These are phyloP conservation scores for Flexamia atlantica DNA, from an alignment of 2,888 invertebrate species.

Conservation along the genomic window DNA sequence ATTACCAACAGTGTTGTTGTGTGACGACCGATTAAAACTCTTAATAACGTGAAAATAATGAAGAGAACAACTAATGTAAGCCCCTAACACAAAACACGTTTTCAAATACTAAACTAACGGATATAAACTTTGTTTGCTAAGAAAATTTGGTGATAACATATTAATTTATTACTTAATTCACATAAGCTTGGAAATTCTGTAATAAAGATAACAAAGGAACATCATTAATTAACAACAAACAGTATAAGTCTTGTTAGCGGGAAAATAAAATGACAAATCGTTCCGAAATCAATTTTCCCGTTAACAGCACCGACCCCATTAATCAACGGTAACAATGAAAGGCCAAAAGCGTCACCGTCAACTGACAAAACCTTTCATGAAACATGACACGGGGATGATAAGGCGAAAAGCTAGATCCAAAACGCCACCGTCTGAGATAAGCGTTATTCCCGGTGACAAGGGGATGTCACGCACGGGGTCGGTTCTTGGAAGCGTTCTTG, in stretches of 20 bases:
- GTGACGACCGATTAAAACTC: no score
- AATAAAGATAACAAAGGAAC: no score
- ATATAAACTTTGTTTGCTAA: no score
- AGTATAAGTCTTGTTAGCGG: not conserved
- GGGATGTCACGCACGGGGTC: not conserved
- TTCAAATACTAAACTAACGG: no score
- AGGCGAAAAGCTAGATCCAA: not conserved
- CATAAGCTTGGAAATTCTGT: no score
- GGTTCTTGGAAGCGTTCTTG: not conserved
- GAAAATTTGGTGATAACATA: no score
- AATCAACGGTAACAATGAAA: conserved; percentile 7
- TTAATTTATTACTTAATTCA: no score
- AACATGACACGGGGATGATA: conserved; percentile 15
- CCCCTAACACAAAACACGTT: no score
- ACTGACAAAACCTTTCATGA: not conserved
- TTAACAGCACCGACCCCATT: not conserved
- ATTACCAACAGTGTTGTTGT: no score
- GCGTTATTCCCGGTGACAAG: conserved; percentile 1
- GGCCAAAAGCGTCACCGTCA: not conserved
- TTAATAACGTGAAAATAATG: no score
- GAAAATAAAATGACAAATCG: not conserved
- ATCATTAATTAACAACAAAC: not conserved
- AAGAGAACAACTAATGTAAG: no score
- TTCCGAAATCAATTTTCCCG: not conserved
- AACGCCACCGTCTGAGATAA: not conserved